Percentiles rank a stretch among this genome's conserved stretches.
Conservation (phyloP, 1,140 invertebrate species). For the Saccostrea echinata region DNA sequence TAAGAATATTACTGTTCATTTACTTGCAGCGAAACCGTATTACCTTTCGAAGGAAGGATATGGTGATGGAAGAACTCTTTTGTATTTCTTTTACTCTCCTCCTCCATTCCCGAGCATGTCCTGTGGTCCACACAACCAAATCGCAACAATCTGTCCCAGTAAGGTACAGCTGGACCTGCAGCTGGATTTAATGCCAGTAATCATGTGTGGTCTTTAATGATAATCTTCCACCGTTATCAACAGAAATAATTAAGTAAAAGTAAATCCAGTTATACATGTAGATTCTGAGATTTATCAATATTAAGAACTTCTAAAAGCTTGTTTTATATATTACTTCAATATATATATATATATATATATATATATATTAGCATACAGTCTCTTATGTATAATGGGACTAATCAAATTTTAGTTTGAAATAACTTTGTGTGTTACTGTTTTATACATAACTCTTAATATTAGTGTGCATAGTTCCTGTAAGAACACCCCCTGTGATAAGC, state of each 20-base stretch:
- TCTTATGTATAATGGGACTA: too few species aligned
- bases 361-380: too few species aligned
- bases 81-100: neutral
- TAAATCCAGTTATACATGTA: too few species aligned
- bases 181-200: conserved; percentile 42
- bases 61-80: neutral
- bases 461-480: too few species aligned
- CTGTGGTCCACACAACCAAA: conserved; percentile 46
- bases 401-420: too few species aligned
- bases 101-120: neutral
- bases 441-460: too few species aligned
- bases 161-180: conserved; percentile 48
- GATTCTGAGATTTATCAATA: too few species aligned
- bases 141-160: conserved; percentile 42
- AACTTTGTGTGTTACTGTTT: too few species aligned
- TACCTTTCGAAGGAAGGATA: neutral
- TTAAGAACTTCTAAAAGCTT: too few species aligned
- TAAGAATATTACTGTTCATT: neutral
- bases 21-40: neutral
- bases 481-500: too few species aligned
- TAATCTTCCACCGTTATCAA: neutral
- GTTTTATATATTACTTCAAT: too few species aligned
- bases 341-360: too few species aligned
- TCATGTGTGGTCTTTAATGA: conserved; percentile 31
- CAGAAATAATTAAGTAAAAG: neutral